Base-by-base conservation (phyloP, 53 echinoderm and acorn worm species). In the Patiria pectinifera region DNA sequence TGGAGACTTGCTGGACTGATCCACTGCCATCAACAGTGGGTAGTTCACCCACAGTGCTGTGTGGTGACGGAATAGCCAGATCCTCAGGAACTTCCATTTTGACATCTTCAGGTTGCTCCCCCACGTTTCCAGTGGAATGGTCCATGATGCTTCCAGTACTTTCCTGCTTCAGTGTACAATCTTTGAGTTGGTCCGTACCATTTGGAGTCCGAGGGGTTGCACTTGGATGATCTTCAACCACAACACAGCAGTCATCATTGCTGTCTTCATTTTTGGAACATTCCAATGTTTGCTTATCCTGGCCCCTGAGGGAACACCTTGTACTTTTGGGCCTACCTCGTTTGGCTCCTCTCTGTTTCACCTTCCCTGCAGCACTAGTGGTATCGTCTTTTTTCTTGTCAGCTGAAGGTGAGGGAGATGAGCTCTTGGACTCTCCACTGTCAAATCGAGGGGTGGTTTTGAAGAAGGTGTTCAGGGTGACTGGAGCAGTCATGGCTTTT, bases 401-500 rank as follows among this genome's bases (percentile, higher is more conserved):
- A 71, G 45, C 16, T 5, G 25, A 14, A 48, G 21, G 72, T 15
- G 49, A 25, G 43, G 7, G 72, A 12, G 48, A n/a, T 25, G 62
- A 45, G 45, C 62, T 86, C 35, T 81, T 61, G 63, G 86, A 15
- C 1, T 46, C 58, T 53, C 86, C 82, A 80, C 47, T 82, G 25
- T 71, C 74, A 61, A 69, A 48, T 46, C 74, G 82, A 88, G 87
- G 82, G 87, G 88, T 75, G 48, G 88, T 10, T 58, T 95, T 95
- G 91, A 98, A 98, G 94, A 95, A 98, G 61, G 93, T 93, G 48
- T 85, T 96, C 16, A 98, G 94, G 5, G 96, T 98, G 63, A 92
- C 71, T 46, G 96, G 94, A 18, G 95, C 92, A 2, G 96, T 95
- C 98, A 98, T 96, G 53, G 98, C 96, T 85, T 94, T 96, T 77